These are phyloP conservation scores for Alsophila aescularia DNA, from an alignment of 2,888 invertebrate genomes.

Conservation along the genomic window DNA sequence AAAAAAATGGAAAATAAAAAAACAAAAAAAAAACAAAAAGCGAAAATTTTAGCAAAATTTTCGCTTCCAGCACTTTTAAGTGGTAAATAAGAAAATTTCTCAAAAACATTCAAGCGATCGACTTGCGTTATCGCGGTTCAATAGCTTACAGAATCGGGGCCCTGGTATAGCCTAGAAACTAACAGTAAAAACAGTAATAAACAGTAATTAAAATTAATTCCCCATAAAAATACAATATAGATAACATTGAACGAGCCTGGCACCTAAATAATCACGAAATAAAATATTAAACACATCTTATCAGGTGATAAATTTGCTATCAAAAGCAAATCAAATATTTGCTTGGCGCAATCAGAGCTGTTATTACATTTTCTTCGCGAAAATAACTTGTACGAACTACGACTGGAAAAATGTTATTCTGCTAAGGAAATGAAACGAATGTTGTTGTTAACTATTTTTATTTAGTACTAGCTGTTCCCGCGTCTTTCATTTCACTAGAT, in stretches of 20 bases:
- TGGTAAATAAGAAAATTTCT: no score
- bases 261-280: slow-evolving; percentile 19
- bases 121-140: no score
- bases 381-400: background rate
- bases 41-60: no score
- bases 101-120: no score
- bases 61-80: no score
- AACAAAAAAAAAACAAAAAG: no score
- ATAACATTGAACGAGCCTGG: slow-evolving; percentile 17
- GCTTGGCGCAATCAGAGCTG: slow-evolving; percentile 7
- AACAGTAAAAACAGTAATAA: slow-evolving; percentile 15
- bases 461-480: no score
- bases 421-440: background rate
- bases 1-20: no score
- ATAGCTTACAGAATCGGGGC: no score
- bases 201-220: background rate
- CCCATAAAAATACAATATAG: slow-evolving; percentile 1
- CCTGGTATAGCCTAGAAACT: background rate
- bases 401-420: background rate
- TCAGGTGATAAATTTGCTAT: slow-evolving; percentile 29
- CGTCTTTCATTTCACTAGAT: no score
- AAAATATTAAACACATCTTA: slow-evolving; percentile 26
- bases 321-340: slow-evolving; percentile 25
- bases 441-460: background rate
- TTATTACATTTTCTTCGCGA: slow-evolving; percentile 1